Evolutionary conservation across 2,113 vertebrate genomes (phyloP).

Genomic region (Platycercus adscitus): DNA sequence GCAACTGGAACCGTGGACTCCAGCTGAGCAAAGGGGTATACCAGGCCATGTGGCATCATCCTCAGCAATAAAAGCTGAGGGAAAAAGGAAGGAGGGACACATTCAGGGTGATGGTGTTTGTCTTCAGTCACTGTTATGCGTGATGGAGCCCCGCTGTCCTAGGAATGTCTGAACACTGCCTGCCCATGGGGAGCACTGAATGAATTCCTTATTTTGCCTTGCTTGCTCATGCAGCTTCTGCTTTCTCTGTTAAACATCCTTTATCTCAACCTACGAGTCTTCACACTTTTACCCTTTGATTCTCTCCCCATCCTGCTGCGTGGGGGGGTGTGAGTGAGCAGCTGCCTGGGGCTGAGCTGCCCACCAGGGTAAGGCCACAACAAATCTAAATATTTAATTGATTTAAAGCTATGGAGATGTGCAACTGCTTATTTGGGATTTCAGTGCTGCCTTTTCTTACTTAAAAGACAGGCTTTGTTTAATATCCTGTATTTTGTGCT

Average conservation of each 20-base stretch:
- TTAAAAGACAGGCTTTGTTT: neutral
- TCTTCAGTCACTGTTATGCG: neutral
- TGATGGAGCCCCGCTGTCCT: neutral
- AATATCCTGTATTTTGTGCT: neutral
- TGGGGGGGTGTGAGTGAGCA: rapidly evolving
- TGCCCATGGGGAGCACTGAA: neutral
- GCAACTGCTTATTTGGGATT: neutral
- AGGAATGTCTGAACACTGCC: neutral
- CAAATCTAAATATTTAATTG: neutral
- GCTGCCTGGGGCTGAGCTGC: neutral
- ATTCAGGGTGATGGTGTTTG: neutral
- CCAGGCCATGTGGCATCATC: neutral
- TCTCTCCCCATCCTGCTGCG: neutral
- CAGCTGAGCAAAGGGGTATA: neutral
- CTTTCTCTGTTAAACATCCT: neutral
- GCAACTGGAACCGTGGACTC: neutral
- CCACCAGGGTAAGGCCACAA: neutral
- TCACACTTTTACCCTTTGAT: neutral
- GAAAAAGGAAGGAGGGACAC: neutral
- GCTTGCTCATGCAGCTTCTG: neutral
- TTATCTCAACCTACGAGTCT: neutral
- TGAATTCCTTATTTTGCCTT: neutral
- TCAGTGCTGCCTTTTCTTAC: neutral
- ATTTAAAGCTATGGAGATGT: neutral
- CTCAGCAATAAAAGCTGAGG: neutral